A percentile compares a stretch with the other conserved stretches of the same genome.
phyloP scores from a whole-genome alignment of 2,888 invertebrate genomes.

The Anodontia alba region DNA sequence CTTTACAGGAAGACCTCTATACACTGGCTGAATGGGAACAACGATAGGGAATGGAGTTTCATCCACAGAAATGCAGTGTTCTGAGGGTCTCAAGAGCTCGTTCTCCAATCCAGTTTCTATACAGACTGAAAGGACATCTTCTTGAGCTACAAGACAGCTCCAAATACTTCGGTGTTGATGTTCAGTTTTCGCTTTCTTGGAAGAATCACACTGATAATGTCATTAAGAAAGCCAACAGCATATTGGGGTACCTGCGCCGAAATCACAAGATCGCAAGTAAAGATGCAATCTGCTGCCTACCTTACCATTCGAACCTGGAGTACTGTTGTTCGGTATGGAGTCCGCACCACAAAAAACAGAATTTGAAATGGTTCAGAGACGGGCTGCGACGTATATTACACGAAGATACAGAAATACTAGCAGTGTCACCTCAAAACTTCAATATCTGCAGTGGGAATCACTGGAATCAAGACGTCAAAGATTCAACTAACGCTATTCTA shows the following conservation, averaged over 20 bases:
- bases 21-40: not conserved
- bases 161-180: not conserved
- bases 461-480: not conserved
- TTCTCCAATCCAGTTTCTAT: not conserved
- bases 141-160: not conserved
- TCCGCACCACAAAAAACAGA: not conserved
- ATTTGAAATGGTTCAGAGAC: slow-evolving; percentile 12
- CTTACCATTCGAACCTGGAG: slow-evolving; percentile 10
- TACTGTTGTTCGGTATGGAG: slow-evolving; percentile 7
- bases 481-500: not conserved
- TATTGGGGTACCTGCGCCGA: not conserved
- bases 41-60: slow-evolving; percentile 14
- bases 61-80: slow-evolving; percentile 31
- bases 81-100: not conserved
- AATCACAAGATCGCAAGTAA: not conserved
- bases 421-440: slow-evolving; percentile 13
- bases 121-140: not conserved
- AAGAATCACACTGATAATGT: not conserved
- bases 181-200: not conserved
- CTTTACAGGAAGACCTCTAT: slow-evolving; percentile 5
- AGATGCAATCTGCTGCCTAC: too few species aligned
- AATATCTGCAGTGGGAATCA: not conserved
- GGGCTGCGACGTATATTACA: slow-evolving; percentile 19
- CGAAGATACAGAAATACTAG: slow-evolving; percentile 26
- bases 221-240: slow-evolving; percentile 11